A percentile compares a stretch with the other conserved stretches of the same genome.
Conservation (phyloP, 1,140 invertebrate genomes). For the Drosophila fuyamai region DNA sequence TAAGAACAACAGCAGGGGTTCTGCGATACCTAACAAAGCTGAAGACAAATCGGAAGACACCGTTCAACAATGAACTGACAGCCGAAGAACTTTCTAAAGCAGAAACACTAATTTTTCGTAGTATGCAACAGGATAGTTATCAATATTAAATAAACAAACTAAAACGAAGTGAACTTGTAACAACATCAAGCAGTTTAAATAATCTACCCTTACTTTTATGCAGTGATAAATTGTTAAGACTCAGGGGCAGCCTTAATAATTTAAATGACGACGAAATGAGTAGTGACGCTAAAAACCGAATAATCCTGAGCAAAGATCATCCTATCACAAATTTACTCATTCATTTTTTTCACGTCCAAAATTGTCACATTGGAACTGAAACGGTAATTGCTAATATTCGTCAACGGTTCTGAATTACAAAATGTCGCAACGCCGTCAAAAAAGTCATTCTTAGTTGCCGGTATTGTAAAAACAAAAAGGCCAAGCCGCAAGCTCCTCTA, state of each 20-base stretch:
- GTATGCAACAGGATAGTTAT: constrained; percentile 2
- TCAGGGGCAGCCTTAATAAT: constrained; percentile 14
- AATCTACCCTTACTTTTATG: too few relatives aligned
- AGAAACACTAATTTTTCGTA: constrained; percentile 15
- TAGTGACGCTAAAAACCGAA: constrained; percentile 12
- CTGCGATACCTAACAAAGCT: too few relatives aligned
- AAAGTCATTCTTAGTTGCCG: constrained; percentile 2
- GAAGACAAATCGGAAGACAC: too few relatives aligned
- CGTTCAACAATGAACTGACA: too few relatives aligned
- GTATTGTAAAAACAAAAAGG: constrained; percentile 10
- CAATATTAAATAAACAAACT: background rate
- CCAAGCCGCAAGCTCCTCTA: constrained; percentile 22
- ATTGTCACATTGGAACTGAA: constrained; percentile 27
- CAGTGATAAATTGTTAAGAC: background rate
- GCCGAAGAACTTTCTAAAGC: constrained; percentile 9
- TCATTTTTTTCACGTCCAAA: constrained; percentile 31
- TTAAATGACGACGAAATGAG: constrained; percentile 3
- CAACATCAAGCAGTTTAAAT: background rate
- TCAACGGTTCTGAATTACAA: constrained; percentile 52
- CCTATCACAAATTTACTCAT: constrained; percentile 16
- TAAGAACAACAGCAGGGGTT: constrained; percentile 15
- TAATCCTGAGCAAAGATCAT: constrained; percentile 12
- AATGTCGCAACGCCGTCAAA: constrained; percentile 9
- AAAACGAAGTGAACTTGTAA: background rate
- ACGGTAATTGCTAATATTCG: constrained; percentile 53